Percentiles rank a stretch among this genome's conserved stretches.
phyloP scores from a whole-genome alignment of 2,113 vertebrate genomes.

The Piprites chloris region DNA sequence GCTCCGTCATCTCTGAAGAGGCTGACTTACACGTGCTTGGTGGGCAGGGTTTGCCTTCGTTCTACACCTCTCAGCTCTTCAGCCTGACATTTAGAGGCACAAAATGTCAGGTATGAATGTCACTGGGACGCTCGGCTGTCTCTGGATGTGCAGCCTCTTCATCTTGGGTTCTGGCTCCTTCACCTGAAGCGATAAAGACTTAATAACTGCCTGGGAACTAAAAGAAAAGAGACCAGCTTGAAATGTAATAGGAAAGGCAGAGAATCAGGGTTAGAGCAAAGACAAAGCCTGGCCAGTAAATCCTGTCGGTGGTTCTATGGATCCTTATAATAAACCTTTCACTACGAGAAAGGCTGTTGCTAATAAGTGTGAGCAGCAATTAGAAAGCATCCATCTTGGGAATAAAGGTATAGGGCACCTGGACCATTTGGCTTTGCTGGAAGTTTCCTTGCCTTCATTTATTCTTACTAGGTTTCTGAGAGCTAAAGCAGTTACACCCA shows the following conservation, averaged over 20 bases:
- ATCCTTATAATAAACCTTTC: not conserved
- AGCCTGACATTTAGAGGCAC: not conserved
- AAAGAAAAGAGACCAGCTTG: not conserved
- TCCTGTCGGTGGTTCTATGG: not conserved
- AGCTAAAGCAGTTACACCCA: not conserved
- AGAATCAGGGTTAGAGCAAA: not conserved
- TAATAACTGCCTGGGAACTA: not conserved
- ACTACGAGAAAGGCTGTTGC: not conserved
- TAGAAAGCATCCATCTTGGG: not conserved
- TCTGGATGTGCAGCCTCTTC: not conserved
- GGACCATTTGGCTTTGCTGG: not conserved
- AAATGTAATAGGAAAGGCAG: not conserved
- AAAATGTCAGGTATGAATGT: not conserved
- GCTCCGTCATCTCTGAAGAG: no score
- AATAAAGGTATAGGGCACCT: not conserved
- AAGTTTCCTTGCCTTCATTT: not conserved
- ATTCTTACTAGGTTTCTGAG: not conserved
- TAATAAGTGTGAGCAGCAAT: not conserved
- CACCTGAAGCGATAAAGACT: not conserved
- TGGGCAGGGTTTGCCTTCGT: not conserved
- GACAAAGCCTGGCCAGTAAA: not conserved
- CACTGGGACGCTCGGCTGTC: fast-evolving
- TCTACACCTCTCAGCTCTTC: not conserved
- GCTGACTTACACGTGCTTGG: not conserved
- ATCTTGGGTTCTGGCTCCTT: not conserved